Percentiles rank a stretch among this genome's conserved stretches.
These are phyloP conservation scores for Myathropa florea DNA, from an alignment of 2,888 invertebrate genomes.

Conservation along the genomic window DNA sequence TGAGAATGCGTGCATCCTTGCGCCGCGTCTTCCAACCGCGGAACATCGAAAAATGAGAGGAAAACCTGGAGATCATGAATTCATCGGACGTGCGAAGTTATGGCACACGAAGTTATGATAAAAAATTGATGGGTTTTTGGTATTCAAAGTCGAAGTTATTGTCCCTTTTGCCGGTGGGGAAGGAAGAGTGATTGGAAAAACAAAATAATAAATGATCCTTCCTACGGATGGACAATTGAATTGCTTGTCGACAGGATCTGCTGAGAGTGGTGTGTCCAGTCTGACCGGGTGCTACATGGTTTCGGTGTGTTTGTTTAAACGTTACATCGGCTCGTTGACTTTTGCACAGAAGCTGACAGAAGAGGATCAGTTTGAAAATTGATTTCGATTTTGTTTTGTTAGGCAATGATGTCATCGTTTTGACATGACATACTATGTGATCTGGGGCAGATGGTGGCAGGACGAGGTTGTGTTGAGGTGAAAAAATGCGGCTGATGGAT, in stretches of 20 bases:
- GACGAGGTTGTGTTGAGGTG: too few relatives aligned
- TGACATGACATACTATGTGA: too few relatives aligned
- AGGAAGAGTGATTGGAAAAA: background rate
- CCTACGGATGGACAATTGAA: too few relatives aligned
- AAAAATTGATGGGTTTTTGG: conserved; percentile 40
- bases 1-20: too few relatives aligned
- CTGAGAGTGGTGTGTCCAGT: conserved; percentile 12
- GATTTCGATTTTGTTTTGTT: background rate
- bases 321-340: conserved; percentile 6
- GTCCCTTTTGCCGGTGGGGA: too few relatives aligned
- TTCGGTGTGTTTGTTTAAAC: conserved; percentile 19
- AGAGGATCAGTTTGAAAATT: background rate
- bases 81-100: too few relatives aligned
- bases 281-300: conserved; percentile 10
- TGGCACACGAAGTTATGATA: conserved; percentile 34
- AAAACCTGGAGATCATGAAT: too few relatives aligned
- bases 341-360: background rate
- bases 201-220: conserved; percentile 22
- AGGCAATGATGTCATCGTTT: too few relatives aligned
- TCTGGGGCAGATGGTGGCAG: too few relatives aligned
- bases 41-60: too few relatives aligned
- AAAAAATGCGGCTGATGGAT: too few relatives aligned
- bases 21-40: background rate
- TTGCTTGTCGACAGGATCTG: conserved; percentile 12
- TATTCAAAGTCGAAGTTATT: conserved; percentile 20